A percentile compares a stretch with the other conserved stretches of the same genome.
phyloP scores from a whole-genome alignment of 2,113 vertebrate genomes.

The Zapornia atra region DNA sequence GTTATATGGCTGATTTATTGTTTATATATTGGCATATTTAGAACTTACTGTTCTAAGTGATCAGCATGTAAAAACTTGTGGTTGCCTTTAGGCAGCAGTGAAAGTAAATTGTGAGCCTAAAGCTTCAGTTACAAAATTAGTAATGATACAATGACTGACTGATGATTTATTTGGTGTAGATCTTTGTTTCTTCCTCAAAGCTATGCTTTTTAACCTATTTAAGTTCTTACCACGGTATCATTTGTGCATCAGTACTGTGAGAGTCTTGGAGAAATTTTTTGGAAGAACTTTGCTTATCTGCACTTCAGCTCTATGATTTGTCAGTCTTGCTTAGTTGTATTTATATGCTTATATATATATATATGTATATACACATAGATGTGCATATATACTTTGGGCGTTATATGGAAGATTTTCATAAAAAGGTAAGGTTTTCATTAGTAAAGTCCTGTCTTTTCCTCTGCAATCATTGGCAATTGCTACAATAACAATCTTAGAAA shows the following conservation, averaged over 20 bases:
- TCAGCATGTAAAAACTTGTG: neutral
- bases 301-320: neutral
- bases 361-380: too few species aligned
- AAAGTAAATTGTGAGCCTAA: neutral
- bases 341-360: neutral
- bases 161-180: neutral
- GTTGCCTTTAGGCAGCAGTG: neutral
- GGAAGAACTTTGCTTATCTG: neutral
- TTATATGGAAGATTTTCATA: neutral
- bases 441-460: neutral
- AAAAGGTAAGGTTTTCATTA: neutral
- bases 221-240: neutral
- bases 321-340: neutral
- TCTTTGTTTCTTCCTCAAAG: neutral
- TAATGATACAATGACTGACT: neutral
- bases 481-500: neutral
- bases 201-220: neutral
- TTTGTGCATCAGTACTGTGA: neutral
- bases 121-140: neutral
- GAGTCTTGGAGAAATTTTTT: neutral
- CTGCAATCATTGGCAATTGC: neutral
- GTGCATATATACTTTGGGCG: neutral
- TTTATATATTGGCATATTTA: neutral
- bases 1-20: neutral
- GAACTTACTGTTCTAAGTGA: neutral